Base-by-base conservation (phyloP, 2,797 vertebrate species). In the Catamblyrhynchus diadema region DNA sequence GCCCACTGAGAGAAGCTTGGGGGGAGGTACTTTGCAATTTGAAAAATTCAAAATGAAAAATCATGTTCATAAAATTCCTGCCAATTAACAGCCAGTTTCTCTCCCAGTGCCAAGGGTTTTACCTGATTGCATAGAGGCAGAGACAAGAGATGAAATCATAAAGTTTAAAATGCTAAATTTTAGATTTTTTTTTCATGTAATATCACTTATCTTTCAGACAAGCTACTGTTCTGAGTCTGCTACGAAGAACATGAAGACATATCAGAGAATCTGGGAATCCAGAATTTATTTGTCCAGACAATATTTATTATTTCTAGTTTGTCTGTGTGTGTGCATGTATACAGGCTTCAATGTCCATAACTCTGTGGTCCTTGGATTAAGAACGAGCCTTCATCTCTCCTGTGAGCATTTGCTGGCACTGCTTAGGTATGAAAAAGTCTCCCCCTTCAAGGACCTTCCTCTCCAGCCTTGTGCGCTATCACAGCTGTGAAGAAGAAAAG, bases 301-400 rank as follows among this genome's bases (percentile, higher is more conserved):
- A 14, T 44, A 23, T 54, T 45, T 17, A 9, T 42, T 71, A 4
- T 33, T 60, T 72, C 13, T 35, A 17, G 66, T 71, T 80, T 30
- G 2, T 50, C 10, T 14, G 0, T 33, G 14, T 81, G 1, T 71
- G 6, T 27, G 14, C 39, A 7, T 23, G 5, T 12, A 18, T 41
- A 28, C 13, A 15, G 23, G 2, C 13, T 69, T 72, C 45, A 44
- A 5, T 19, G 12, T 19, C 35, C 4, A 28, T 9, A 72, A 30
- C 22, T 2, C 27, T 64, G 41, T 62, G 41, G 27, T 57, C 14
- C 24, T 57, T 69, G 41, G 32, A 67, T 27, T 59, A 84, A 30
- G 10, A 70, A 15, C 9, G 47, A 83, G 18, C 6, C 3, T 47
- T 72, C 32, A 9, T 54, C 28, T 45, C 21, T 39, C 20, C 18